Evolutionary conservation across 2,888 invertebrate species (phyloP).

Genomic region (Patella pellucida): DNA sequence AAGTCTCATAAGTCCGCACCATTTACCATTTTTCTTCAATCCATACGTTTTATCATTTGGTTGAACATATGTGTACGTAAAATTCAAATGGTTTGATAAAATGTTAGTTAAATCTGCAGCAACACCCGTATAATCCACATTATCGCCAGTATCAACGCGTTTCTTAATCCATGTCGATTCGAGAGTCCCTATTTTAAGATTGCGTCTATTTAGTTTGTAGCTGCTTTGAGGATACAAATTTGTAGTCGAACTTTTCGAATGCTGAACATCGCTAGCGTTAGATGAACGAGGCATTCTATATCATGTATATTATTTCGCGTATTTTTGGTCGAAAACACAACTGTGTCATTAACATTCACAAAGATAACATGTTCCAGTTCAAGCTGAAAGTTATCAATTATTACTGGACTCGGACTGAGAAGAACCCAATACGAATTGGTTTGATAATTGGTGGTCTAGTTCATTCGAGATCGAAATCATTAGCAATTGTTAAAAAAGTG

Average conservation of each 20-base stretch:
- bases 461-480: background rate
- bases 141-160: background rate
- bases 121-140: background rate
- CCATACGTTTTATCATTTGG: background rate
- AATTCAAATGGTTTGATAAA: background rate
- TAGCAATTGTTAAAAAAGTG: background rate
- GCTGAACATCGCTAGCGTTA: background rate
- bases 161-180: background rate
- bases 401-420: no score
- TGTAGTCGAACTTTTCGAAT: background rate
- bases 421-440: background rate
- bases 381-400: no score
- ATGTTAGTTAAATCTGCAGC: background rate
- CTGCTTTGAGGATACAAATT: background rate
- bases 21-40: background rate
- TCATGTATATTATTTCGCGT: no score
- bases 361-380: no score
- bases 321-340: no score
- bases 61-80: background rate
- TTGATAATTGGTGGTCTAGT: background rate
- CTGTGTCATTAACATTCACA: no score
- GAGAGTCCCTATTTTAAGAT: background rate
- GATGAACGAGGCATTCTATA: background rate
- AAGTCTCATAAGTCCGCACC: background rate
- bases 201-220: background rate